These are phyloP conservation scores for Myotis davidii DNA, from an alignment of 2,113 vertebrate genomes.

Conservation along the genomic window DNA sequence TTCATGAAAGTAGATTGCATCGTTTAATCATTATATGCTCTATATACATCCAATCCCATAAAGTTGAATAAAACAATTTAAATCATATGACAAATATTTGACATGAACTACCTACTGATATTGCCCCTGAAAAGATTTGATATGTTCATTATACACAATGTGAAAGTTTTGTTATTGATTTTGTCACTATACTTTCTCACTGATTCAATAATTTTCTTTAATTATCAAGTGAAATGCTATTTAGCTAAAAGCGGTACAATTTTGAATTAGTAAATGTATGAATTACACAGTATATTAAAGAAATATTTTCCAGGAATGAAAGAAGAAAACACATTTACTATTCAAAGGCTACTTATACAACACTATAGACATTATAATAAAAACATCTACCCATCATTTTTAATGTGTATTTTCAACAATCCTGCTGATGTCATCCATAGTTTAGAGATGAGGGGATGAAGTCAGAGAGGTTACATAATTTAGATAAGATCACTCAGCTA, in stretches of 20 bases:
- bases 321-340: not conserved
- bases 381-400: not conserved
- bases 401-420: not conserved
- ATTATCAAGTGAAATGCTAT: not conserved
- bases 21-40: constrained; percentile 57
- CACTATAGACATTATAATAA: not conserved
- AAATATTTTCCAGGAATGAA: not conserved
- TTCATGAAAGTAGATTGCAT: constrained; percentile 38
- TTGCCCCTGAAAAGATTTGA: constrained; percentile 16
- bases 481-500: not conserved
- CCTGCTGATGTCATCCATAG: not conserved
- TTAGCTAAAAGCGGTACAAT: not conserved
- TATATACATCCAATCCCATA: not conserved
- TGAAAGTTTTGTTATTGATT: not conserved
- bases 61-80: constrained; percentile 29
- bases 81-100: not conserved
- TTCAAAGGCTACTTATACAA: not conserved
- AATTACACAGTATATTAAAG: not conserved
- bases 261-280: not conserved
- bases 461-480: not conserved
- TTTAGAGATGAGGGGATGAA: not conserved
- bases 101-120: not conserved
- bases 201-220: constrained; percentile 21
- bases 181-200: not conserved
- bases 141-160: not conserved